A percentile compares a stretch with the other conserved stretches of the same genome.
Evolutionary conservation across 1,140 invertebrate species (phyloP).

Genomic region (Saccostrea glomerata): DNA sequence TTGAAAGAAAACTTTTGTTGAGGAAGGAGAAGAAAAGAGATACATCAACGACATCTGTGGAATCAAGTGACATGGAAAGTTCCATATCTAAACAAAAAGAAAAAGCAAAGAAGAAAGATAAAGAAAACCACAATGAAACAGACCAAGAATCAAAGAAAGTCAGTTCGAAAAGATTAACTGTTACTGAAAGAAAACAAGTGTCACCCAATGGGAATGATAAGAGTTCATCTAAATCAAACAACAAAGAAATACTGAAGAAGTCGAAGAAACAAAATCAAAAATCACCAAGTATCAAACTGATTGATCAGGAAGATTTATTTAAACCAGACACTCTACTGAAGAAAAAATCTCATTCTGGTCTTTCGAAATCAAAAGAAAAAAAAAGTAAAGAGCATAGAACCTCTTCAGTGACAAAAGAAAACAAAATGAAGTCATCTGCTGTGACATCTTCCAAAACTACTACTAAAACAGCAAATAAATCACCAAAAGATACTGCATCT

Average conservation of each 20-base stretch:
- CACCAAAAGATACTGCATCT: not conserved
- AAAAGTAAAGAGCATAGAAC: not conserved
- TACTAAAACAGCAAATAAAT: not conserved
- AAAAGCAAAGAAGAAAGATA: not conserved
- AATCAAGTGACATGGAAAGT: not conserved
- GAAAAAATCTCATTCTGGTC: not conserved
- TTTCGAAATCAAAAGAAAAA: not conserved
- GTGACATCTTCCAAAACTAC: not conserved
- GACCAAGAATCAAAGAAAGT: not conserved
- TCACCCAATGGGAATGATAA: not conserved
- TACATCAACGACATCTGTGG: not conserved
- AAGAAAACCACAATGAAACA: not conserved
- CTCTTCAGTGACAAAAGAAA: not conserved
- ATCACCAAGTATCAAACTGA: not conserved
- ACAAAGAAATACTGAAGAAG: not conserved
- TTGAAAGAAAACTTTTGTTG: not conserved
- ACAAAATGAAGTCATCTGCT: not conserved
- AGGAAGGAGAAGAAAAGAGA: not conserved
- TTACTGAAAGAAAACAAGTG: not conserved
- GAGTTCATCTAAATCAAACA: not conserved
- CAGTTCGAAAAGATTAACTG: too few species aligned
- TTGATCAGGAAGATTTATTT: conserved; percentile 2
- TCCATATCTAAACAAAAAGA: not conserved
- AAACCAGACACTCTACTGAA: not conserved
- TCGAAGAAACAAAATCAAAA: not conserved